Evolutionary conservation across 2,888 invertebrate species (phyloP), one percentile per base, ranked within the genome.

Genomic region (Caenorhabditis afra): DNA sequence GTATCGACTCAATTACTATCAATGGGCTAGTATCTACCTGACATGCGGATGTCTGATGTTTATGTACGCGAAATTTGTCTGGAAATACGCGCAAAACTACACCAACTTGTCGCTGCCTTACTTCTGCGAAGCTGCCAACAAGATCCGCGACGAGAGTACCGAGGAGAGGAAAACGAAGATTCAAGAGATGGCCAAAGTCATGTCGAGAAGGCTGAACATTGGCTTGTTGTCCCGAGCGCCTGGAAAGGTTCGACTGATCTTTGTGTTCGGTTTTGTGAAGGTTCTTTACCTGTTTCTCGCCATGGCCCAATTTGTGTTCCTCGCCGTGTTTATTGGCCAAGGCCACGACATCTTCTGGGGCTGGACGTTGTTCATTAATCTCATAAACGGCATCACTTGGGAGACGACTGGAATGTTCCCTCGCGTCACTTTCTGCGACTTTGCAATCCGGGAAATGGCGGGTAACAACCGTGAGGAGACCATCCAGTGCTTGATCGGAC

Each of bases 301-400:
- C 8, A 37, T 86, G 44, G 79, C 79, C 8, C 90, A 90, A 68
- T 88, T 90, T 77, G 62, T 85, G 50, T 52, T 87, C 23, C 59
- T 90, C 55, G 87, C 88, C 79, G 67, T 50, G 41, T 90, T 90
- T 77, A 84, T 90, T 23, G 87, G 88, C 23, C 84, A 87, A 16
- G 74, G 76, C 11, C 83, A 83, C 70, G 22, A 79, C 23, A 22
- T 62, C 12, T 12, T 62, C 18, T 90, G 89, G 85, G 90, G 90
- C 47, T 68, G 82, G 49, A 79, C 86, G 20, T 59, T 79, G 3
- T 44, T 62, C 29, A 11, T n/a, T 8, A 68, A 73, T 44, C 58
- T 79, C 8, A 8, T 64, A 8, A 62, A 35, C 11, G 58, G 64
- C 18, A 11, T 61, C 44, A 67, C 55, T 10, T 79, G 79, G 79